phyloP scores from a whole-genome alignment of 2,888 invertebrate species.

The Dicranocentrus wangi region DNA sequence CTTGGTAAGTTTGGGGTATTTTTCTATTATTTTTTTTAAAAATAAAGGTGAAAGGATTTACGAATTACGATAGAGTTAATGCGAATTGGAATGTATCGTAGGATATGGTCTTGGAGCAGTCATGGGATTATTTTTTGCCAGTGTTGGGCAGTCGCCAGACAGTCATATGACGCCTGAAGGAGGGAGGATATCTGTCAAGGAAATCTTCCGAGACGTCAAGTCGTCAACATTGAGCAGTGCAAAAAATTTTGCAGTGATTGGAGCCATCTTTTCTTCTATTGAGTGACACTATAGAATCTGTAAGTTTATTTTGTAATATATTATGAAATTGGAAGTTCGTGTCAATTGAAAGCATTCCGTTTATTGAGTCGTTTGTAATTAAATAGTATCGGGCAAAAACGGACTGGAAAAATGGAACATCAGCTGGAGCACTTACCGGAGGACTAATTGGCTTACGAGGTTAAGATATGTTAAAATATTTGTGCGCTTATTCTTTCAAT shows the following conservation, averaged over 20 bases:
- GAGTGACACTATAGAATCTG: conserved; percentile 96
- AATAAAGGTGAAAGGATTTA: no score
- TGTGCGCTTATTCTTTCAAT: no score
- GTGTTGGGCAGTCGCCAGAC: conserved; percentile 90
- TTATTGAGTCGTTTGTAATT: conserved; percentile 52
- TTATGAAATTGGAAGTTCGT: neutral
- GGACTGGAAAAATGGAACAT: conserved; percentile 97
- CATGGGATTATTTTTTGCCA: conserved; percentile 96
- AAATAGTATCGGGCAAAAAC: conserved; percentile 87
- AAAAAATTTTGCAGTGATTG: conserved; percentile 97
- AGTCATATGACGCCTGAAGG: conserved; percentile 82
- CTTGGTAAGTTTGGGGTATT: conserved; percentile 85
- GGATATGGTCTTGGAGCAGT: conserved; percentile 95
- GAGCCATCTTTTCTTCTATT: conserved; percentile 92
- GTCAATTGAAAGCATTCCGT: conserved; percentile 22
- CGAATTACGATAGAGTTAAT: no score
- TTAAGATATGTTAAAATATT: no score
- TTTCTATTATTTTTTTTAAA: neutral
- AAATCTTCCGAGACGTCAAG: conserved; percentile 94
- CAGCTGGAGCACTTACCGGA: conserved; percentile 94
- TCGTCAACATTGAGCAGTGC: conserved; percentile 92
- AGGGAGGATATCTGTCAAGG: conserved; percentile 87
- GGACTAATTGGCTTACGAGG: conserved; percentile 91
- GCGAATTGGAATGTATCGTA: no score
- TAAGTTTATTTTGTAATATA: conserved; percentile 75